These are phyloP conservation scores for Littorina saxatilis DNA, from an alignment of 1,140 invertebrate species.

Conservation along the genomic window DNA sequence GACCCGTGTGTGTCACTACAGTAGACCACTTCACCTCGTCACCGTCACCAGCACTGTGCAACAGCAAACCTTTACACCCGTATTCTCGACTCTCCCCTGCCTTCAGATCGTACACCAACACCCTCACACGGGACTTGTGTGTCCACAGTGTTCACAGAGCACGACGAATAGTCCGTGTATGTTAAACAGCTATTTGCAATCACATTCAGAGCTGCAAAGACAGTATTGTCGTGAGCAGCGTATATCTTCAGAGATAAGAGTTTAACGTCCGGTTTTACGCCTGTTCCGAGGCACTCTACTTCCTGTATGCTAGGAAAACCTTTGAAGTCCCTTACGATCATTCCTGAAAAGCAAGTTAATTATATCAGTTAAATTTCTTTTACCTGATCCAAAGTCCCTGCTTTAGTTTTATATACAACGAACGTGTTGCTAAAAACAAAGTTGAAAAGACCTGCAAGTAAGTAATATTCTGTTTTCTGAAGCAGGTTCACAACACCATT, in stretches of 20 bases:
- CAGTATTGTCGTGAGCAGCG: neutral
- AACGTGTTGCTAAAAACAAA: no score
- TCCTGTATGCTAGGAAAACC: slow-evolving; percentile 35
- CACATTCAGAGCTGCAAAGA: neutral
- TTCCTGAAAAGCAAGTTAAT: no score
- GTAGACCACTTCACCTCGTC: neutral
- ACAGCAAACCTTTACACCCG: neutral
- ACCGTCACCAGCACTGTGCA: neutral
- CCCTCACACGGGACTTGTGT: slow-evolving; percentile 8
- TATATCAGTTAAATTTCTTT: no score
- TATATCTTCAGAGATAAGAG: slow-evolving; percentile 17
- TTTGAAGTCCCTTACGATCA: neutral
- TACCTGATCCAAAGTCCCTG: no score
- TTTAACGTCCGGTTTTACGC: slow-evolving; percentile 2
- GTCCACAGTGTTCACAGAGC: neutral
- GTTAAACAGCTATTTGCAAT: neutral
- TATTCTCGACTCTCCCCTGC: slow-evolving; percentile 24
- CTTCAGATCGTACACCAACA: slow-evolving; percentile 14
- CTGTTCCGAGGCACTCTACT: slow-evolving; percentile 17
- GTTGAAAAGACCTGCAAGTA: no score
- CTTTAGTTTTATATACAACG: no score
- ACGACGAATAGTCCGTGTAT: slow-evolving; percentile 16
- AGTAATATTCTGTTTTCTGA: no score
- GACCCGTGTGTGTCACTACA: slow-evolving; percentile 3
- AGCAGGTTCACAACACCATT: no score